These are phyloP conservation scores for Lapara coniferarum DNA, from an alignment of 2,888 invertebrate species.

Conservation along the genomic window DNA sequence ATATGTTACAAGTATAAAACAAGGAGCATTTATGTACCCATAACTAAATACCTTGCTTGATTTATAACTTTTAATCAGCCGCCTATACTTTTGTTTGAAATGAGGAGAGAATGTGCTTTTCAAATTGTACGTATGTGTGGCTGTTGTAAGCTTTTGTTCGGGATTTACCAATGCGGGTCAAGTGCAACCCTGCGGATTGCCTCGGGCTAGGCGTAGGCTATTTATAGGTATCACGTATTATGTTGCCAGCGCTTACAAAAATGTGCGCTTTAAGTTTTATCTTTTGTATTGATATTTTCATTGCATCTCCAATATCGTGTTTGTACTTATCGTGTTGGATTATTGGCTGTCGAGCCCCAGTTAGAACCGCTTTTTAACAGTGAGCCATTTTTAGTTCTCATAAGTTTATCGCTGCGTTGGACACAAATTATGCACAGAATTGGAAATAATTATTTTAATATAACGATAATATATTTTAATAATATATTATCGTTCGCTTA, in stretches of 20 bases:
- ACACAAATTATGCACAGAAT: constrained; percentile 10
- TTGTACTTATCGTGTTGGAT: neutral
- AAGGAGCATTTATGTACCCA: too few species aligned
- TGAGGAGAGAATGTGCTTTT: neutral
- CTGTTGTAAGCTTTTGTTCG: constrained; percentile 58
- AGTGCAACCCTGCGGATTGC: constrained; percentile 70
- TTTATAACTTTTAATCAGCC: neutral
- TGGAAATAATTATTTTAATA: constrained; percentile 12
- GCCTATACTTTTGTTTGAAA: neutral
- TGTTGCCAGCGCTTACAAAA: constrained; percentile 21
- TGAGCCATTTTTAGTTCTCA: constrained; percentile 7
- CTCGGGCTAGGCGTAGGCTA: constrained; percentile 48
- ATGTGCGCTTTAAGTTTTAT: neutral
- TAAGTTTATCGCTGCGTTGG: neutral
- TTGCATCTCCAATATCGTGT: neutral
- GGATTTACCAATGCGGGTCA: constrained; percentile 71
- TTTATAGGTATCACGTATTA: too few species aligned
- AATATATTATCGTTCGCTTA: too few species aligned
- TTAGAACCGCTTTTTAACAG: neutral
- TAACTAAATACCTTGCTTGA: too few species aligned
- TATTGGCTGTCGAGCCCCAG: neutral
- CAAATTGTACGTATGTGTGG: constrained; percentile 8
- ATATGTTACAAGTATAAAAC: too few species aligned
- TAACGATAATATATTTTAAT: too few species aligned
- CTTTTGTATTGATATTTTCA: neutral